Conservation (phyloP, 2,797 vertebrate genomes). For the Gadopsis bispinosus region DNA sequence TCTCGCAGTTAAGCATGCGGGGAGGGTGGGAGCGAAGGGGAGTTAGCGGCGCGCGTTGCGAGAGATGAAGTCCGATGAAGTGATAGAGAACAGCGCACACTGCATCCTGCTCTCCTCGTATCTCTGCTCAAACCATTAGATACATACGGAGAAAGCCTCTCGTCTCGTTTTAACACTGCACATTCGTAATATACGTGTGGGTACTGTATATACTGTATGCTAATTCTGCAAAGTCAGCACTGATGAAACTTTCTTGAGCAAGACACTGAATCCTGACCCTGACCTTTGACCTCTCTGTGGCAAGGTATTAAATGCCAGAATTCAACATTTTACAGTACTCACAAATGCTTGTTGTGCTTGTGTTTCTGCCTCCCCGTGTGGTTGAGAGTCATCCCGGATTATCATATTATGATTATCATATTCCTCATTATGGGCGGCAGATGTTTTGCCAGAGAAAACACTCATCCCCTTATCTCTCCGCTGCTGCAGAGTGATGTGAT, state of each 20-base stretch:
- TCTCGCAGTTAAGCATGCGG: constrained; percentile 50
- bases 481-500: constrained; percentile 50
- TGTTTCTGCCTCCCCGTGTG: constrained; percentile 26
- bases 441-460: constrained; percentile 67
- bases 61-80: constrained; percentile 56
- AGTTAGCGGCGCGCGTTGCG: constrained; percentile 42
- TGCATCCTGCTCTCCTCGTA: constrained; percentile 22
- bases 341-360: background rate
- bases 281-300: constrained; percentile 44
- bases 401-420: constrained; percentile 47
- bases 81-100: constrained; percentile 41
- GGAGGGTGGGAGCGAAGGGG: constrained; percentile 33
- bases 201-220: constrained; percentile 17
- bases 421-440: constrained; percentile 62
- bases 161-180: constrained; percentile 16
- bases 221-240: constrained; percentile 29
- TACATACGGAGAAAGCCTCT: constrained; percentile 19
- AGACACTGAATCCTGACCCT: background rate
- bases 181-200: constrained; percentile 27
- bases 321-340: constrained; percentile 3
- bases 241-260: background rate
- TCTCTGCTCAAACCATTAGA: constrained; percentile 36
- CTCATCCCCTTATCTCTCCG: constrained; percentile 52
- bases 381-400: constrained; percentile 2
- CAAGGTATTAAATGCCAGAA: background rate